phyloP scores from a whole-genome alignment of 2,888 invertebrate species.

The Hoplodrina ambigua region DNA sequence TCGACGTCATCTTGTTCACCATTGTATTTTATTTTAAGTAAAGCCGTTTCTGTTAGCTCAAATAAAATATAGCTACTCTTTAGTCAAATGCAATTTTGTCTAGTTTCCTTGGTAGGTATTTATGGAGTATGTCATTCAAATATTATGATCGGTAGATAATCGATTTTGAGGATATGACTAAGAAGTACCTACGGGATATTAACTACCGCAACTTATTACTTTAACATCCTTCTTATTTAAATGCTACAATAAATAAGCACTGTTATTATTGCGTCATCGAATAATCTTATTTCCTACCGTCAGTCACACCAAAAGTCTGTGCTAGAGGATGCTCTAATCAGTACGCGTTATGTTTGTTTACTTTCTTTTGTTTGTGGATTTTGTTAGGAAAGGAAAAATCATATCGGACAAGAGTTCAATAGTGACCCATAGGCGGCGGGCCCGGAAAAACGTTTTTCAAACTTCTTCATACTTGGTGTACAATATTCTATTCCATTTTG shows the following conservation, averaged over 20 bases:
- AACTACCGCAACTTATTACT: constrained; percentile 9
- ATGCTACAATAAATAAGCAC: neutral
- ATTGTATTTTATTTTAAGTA: too few relatives aligned
- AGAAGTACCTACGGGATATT: constrained; percentile 43
- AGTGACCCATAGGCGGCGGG: too few relatives aligned
- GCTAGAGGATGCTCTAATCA: neutral
- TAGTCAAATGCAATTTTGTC: neutral
- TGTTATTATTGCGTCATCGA: constrained; percentile 2
- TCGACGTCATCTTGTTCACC: too few relatives aligned
- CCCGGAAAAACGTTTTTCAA: too few relatives aligned
- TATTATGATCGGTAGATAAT: neutral
- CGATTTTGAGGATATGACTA: constrained; percentile 49
- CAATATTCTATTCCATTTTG: too few relatives aligned
- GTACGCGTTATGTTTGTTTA: neutral
- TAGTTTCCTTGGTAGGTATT: neutral
- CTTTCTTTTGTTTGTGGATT: too few relatives aligned
- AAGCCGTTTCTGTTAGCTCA: too few relatives aligned
- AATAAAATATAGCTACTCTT: neutral
- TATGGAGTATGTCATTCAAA: neutral
- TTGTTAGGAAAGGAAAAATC: too few relatives aligned
- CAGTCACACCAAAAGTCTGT: neutral
- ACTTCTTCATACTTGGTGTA: too few relatives aligned
- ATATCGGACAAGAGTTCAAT: too few relatives aligned
- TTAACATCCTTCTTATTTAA: constrained; percentile 22
- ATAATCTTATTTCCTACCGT: neutral